These are phyloP conservation scores for Caenorhabditis tropicalis DNA, from an alignment of 1,140 invertebrate genomes.

Conservation along the genomic window DNA sequence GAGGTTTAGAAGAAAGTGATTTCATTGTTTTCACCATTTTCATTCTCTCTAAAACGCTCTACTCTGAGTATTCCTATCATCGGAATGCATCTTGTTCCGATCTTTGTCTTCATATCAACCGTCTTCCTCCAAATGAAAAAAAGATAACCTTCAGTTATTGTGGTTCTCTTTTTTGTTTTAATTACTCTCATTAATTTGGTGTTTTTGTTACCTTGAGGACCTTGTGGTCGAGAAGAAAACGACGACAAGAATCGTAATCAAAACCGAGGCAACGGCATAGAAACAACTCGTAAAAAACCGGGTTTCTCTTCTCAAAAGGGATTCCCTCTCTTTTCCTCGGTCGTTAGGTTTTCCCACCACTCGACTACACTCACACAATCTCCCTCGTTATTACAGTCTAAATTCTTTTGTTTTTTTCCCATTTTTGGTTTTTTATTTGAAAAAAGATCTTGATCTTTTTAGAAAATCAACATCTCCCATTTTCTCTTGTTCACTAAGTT, in stretches of 20 bases:
- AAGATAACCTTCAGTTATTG: not conserved
- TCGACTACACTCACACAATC: not conserved
- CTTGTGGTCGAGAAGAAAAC: not conserved
- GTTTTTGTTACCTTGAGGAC: slow-evolving; percentile 16
- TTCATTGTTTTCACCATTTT: too few species aligned
- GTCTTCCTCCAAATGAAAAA: not conserved
- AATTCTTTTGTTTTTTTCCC: too few species aligned
- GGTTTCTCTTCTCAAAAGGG: slow-evolving; percentile 4
- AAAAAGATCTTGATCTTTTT: not conserved
- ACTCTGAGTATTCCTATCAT: too few species aligned
- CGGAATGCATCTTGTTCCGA: not conserved
- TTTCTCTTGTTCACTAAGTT: not conserved
- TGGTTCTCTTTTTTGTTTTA: not conserved
- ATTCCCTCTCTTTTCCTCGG: slow-evolving; percentile 3
- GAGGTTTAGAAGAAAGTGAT: too few species aligned
- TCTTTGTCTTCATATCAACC: not conserved
- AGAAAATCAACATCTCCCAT: not conserved
- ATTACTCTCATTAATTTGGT: slow-evolving; percentile 26
- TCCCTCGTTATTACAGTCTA: not conserved
- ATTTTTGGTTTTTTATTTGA: not conserved
- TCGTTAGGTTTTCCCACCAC: not conserved
- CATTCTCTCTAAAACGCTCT: not conserved
- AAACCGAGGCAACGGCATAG: slow-evolving; percentile 20
- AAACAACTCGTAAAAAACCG: slow-evolving; percentile 39
- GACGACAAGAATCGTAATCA: not conserved